Conservation (phyloP, 1,140 invertebrate species). For the Prorops nasuta region DNA sequence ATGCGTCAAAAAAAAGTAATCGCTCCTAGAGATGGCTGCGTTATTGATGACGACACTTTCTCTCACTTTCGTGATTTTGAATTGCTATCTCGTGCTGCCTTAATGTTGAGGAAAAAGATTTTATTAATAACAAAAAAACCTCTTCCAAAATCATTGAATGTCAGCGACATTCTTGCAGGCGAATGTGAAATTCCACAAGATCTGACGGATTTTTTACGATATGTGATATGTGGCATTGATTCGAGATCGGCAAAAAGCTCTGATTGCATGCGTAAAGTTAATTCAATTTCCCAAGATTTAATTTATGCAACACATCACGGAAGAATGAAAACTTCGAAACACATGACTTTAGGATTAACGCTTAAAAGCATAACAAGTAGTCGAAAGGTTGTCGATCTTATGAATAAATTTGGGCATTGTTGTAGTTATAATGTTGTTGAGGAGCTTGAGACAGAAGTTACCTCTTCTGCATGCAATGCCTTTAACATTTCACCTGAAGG, state of each 20-base stretch:
- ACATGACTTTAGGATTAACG: constrained; percentile 31
- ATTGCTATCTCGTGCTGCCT: background rate
- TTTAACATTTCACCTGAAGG: constrained; percentile 26
- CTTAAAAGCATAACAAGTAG: constrained; percentile 37
- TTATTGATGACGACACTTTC: background rate
- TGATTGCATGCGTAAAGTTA: background rate
- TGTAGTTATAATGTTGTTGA: constrained; percentile 32
- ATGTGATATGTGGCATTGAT: constrained; percentile 15
- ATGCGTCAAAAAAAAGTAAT: background rate
- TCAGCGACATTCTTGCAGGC: constrained; percentile 10
- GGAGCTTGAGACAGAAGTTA: constrained; percentile 38
- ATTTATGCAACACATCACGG: constrained; percentile 28
- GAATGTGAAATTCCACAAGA: constrained; percentile 19
- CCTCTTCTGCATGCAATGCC: constrained; percentile 10
- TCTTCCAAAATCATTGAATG: background rate
- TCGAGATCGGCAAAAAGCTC: background rate
- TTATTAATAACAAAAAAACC: background rate
- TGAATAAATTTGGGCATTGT: constrained; percentile 38
- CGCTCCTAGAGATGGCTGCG: background rate
- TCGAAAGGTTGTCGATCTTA: constrained; percentile 25
- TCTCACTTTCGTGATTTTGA: background rate
- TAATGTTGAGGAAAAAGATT: background rate
- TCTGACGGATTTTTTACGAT: constrained; percentile 18
- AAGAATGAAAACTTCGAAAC: constrained; percentile 29
- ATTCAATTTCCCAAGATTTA: constrained; percentile 14